Evolutionary conservation across 1,140 invertebrate species (phyloP).

Genomic region (Pogonomyrmex barbatus): DNA sequence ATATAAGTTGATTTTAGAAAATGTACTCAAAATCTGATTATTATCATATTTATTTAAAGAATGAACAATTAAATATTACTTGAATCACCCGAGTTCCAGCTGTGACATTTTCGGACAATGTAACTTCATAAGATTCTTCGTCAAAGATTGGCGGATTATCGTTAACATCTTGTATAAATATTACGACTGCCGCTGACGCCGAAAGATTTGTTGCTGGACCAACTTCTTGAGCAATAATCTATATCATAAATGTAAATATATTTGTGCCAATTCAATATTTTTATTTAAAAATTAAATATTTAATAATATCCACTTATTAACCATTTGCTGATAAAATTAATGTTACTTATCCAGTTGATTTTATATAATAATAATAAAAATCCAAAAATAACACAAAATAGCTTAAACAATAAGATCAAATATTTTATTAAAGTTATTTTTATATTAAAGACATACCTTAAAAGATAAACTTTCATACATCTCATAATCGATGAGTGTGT

Average conservation of each 20-base stretch:
- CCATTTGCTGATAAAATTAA: neutral
- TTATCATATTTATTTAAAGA: neutral
- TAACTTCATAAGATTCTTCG: conserved; percentile 90
- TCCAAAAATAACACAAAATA: neutral
- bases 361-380: neutral
- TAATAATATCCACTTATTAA: neutral
- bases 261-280: neutral
- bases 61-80: conserved; percentile 84
- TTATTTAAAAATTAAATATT: neutral
- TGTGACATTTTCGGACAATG: conserved; percentile 92
- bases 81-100: conserved; percentile 91
- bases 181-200: conserved; percentile 90
- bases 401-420: neutral
- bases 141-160: conserved; percentile 95
- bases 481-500: conserved; percentile 94
- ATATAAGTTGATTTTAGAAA: neutral
- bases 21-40: neutral
- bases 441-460: conserved; percentile 84
- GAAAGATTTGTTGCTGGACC: conserved; percentile 91
- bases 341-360: neutral
- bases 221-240: conserved; percentile 93
- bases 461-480: conserved; percentile 90
- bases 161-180: conserved; percentile 95
- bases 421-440: neutral
- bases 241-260: conserved; percentile 44